Base-by-base conservation (phyloP, 1,140 invertebrate genomes). In the Notospermus geniculatus region DNA sequence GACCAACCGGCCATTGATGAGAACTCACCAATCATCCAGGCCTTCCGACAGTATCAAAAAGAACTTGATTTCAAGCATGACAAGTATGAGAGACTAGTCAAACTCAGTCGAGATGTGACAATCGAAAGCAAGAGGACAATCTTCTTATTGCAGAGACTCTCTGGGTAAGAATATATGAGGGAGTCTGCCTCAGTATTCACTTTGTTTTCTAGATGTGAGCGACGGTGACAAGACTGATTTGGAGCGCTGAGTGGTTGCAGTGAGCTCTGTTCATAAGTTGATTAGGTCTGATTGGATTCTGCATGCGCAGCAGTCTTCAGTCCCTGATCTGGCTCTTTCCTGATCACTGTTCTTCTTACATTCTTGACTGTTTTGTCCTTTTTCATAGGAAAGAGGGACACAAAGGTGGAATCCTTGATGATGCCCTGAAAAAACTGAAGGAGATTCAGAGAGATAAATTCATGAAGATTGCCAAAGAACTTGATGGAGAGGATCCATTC, bases 101-200 rank as follows among this genome's bases (percentile, higher is more conserved):
- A 94, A 82, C 78, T 89, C 0, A 89, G 89, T 62, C 82, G 93
- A 50, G 93, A 95, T 77, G 87, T 95, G n/a, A 95, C 91, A 1
- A 93, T 94, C 65, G 91, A 94, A 73, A 92, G 91, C 63, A 96
- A 96, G 76, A 83, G 91, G 64, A 88, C 91, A 17, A 96, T 96
- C 60, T 95, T 93, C 76, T 79, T 91, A 19, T 79, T 96, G 15
- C 92, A 95, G 72, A 88, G 90, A 28, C 82, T 88, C 53, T 82
- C 85, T 29, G 78, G 72, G 83, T 82, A 65, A 53, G 57, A 57
- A 58, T 59, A 11, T 29, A 23, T 28, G 11, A 67, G 25, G 4
- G 15, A 15, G 4, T 36, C 32, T 36, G n/a, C n/a, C n/a, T n/a
- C n/a, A n/a, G n/a, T n/a, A n/a, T n/a, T n/a, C n/a, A n/a, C n/a